phyloP scores from a whole-genome alignment of 2,797 vertebrate genomes.

The Sciurus carolinensis region DNA sequence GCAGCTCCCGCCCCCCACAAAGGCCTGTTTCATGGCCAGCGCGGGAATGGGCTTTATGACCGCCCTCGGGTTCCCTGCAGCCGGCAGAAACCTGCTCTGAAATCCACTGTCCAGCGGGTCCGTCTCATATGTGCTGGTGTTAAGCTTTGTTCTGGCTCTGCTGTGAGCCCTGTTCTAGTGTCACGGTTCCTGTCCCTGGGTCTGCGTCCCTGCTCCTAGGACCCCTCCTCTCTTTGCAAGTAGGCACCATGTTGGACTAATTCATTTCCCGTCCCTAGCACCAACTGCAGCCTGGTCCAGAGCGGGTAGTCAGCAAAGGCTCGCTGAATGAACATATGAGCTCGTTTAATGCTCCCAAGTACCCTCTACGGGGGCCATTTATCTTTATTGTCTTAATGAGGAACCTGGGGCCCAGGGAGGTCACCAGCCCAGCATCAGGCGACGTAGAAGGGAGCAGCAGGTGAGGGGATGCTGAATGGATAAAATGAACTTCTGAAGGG shows the following conservation, averaged over 20 bases:
- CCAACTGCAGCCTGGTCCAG: background rate
- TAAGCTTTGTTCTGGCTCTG: background rate
- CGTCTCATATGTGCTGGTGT: background rate
- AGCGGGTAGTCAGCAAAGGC: background rate
- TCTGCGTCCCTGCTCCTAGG: background rate
- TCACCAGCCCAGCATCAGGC: background rate
- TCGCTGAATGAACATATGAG: background rate
- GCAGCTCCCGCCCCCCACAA: background rate
- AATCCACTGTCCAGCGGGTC: background rate
- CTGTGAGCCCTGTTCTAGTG: background rate
- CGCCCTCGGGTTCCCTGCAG: background rate
- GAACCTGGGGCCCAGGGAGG: background rate
- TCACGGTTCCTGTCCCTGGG: background rate
- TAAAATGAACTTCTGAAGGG: background rate
- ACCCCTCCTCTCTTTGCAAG: background rate
- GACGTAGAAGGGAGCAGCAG: background rate
- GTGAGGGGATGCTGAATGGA: too few relatives aligned
- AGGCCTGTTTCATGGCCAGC: conserved; percentile 45
- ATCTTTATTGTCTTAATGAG: background rate
- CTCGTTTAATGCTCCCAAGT: background rate
- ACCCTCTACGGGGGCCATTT: background rate
- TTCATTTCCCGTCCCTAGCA: background rate
- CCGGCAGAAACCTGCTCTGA: background rate
- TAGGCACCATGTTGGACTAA: background rate
- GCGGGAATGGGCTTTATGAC: background rate